Base-by-base conservation (phyloP, 1,140 invertebrate genomes). In the Drosophila lini region DNA sequence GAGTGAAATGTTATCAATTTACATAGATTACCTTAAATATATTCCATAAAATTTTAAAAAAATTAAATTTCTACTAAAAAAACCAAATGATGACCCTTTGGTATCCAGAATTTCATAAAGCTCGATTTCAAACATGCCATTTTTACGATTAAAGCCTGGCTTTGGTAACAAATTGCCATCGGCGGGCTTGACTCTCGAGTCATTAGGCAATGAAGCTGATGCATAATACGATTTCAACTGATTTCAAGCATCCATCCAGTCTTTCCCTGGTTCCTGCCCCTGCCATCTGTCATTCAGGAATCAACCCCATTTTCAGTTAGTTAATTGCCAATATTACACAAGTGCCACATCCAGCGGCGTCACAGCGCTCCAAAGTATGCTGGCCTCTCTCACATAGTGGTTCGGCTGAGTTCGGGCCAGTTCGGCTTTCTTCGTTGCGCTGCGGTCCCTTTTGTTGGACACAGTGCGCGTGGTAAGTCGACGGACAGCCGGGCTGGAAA, bases 291-390 rank as follows among this genome's bases (percentile, higher is more conserved):
- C 81, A 84, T 80, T 88, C 83, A 89, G 79, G 76, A 88, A 88
- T 88, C 84, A 88, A 84, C 84, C 84, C 84, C 80, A 86, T 86
- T 86, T 89, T 70, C 60, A 65, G 76, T 89, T 83, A 83, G 84
- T 84, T 88, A 88, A 88, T 88, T 88, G 84, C 80, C 85, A 88
- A 88, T 88, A 88, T 88, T 84, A 88, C 85, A 88, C 84, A 88
- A 88, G 84, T 89, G 84, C 59, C 71, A 81, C 60, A 70, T 69
- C 58, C 70, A 74, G 48, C 61, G 78, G 50, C 68, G 63, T 52
- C 78, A 44, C 67, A 67, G 63, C 82, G 75, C 83, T 80, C 41
- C 69, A 83, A 74, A 79, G 83, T 74, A 50, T 79, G 83, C 70
- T 61, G 65, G 53, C n/a, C 70, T 74, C 61, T 78, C 62, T 42